Base-by-base conservation (phyloP, 2,113 vertebrate genomes). In the Phaethon lepturus region DNA sequence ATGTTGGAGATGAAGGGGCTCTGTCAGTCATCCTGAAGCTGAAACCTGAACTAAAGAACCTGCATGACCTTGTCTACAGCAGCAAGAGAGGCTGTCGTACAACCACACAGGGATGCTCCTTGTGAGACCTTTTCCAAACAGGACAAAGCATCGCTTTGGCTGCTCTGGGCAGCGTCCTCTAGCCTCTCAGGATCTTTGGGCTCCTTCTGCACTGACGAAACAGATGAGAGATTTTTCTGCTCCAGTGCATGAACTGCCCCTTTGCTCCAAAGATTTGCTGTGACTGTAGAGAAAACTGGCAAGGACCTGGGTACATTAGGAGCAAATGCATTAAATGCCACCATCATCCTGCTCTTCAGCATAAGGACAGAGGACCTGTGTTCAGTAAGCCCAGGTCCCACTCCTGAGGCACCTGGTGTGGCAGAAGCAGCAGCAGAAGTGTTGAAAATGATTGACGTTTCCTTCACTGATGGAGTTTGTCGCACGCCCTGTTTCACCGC, bases 11-110 rank as follows among this genome's bases (percentile, higher is more conserved):
- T 40, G 53, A 86, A 58, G 84, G 31, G 42, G 13, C 17, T 79
- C 22, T 62, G 52, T 76, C 63, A 26, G 12, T 55, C 91, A 87
- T 40, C 59, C 77, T 33, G 42, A 38, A 84, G 63, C 42, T 75
- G 85, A 93, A 89, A 92, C 38, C 67, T 79, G 67, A 93, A 67
- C 66, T 44, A 63, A 52, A 40, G 50, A 53, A n/a, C 42, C 11
- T 50, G 26, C 20, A 2, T 9, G 44, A 60, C 82, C 55, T 50
- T 52, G 35, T 42, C 60, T 38, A 25, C 50, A 56, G 74, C 59
- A 95, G 78, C 64, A 33, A 28, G 58, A 42, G 42, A 26, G 25
- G 35, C 77, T 69, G 44, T 12, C 47, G 68, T 20, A 59, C 24
- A 49, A 18, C 33, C 22, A 47, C 35, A 38, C 12, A 31, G 55